A percentile compares a stretch with the other conserved stretches of the same genome.
Conservation (phyloP, 2,888 invertebrate species). For the Diarsia dahlii region DNA sequence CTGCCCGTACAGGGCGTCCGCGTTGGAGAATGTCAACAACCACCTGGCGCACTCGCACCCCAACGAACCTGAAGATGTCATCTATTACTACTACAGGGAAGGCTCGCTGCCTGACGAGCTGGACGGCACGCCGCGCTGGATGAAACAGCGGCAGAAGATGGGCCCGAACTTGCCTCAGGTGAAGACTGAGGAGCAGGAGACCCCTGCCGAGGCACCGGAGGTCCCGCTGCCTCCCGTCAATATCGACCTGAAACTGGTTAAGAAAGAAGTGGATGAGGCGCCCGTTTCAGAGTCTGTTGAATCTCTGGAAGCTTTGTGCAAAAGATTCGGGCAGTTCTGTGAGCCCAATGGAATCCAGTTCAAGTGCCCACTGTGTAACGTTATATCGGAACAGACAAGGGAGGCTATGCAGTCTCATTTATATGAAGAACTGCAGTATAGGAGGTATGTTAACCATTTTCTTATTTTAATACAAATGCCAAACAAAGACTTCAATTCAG, state of each 20-base stretch:
- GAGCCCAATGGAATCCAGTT: conserved; percentile 90
- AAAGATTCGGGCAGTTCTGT: conserved; percentile 81
- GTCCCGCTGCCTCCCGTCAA: conserved; percentile 36
- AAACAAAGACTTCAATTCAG: background rate
- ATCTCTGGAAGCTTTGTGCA: conserved; percentile 77
- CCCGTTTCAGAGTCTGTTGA: conserved; percentile 47
- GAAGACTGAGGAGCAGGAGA: conserved; percentile 73
- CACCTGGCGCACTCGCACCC: conserved; percentile 92
- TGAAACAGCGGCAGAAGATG: conserved; percentile 77
- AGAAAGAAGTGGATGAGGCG: conserved; percentile 74
- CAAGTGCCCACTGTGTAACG: conserved; percentile 92
- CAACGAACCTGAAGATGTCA: conserved; percentile 77
- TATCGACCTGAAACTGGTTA: conserved; percentile 82
- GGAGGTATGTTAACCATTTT: conserved; percentile 87
- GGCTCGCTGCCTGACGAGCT: conserved; percentile 77
- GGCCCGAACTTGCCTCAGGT: conserved; percentile 67
- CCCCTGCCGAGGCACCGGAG: conserved; percentile 32
- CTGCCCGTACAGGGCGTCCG: conserved; percentile 91
- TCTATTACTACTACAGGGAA: conserved; percentile 91
- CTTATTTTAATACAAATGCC: background rate
- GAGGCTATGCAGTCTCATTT: conserved; percentile 92
- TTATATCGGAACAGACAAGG: conserved; percentile 89
- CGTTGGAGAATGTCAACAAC: conserved; percentile 89
- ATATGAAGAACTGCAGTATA: conserved; percentile 92
- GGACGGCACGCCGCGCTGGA: conserved; percentile 82